Evolutionary conservation across 2,113 vertebrate species (phyloP).

Genomic region (Tyto alba): DNA sequence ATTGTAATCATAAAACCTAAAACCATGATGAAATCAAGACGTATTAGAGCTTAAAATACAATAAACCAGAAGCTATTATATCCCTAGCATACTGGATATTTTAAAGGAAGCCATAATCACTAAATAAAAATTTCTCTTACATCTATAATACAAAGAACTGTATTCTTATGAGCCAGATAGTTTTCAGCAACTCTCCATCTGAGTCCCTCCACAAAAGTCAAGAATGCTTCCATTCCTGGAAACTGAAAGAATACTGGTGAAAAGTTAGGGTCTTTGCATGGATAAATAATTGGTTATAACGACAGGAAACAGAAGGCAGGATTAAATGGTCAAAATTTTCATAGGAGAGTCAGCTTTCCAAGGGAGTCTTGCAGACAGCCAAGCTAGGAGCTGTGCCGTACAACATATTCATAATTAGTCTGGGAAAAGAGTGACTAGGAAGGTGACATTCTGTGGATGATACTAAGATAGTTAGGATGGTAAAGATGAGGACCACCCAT

Average conservation of each 20-base stretch:
- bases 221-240: background rate
- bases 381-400: background rate
- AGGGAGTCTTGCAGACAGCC: background rate
- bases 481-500: background rate
- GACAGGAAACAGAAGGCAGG: background rate
- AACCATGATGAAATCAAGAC: background rate
- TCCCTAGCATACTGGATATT: background rate
- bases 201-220: background rate
- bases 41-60: background rate
- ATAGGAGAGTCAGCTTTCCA: background rate
- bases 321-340: background rate
- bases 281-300: background rate
- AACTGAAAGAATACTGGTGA: background rate
- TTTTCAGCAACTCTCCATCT: background rate
- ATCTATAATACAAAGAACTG: background rate
- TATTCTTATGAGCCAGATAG: background rate
- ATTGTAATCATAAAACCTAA: background rate
- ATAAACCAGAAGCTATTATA: background rate
- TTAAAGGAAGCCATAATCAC: background rate
- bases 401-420: background rate
- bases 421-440: background rate
- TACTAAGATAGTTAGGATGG: background rate
- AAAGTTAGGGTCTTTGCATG: background rate
- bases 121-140: background rate
- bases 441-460: background rate